Evolutionary conservation across 1,140 invertebrate species (phyloP), one percentile per base, ranked within the genome.

Genomic region (Geopemphigus sp.): DNA sequence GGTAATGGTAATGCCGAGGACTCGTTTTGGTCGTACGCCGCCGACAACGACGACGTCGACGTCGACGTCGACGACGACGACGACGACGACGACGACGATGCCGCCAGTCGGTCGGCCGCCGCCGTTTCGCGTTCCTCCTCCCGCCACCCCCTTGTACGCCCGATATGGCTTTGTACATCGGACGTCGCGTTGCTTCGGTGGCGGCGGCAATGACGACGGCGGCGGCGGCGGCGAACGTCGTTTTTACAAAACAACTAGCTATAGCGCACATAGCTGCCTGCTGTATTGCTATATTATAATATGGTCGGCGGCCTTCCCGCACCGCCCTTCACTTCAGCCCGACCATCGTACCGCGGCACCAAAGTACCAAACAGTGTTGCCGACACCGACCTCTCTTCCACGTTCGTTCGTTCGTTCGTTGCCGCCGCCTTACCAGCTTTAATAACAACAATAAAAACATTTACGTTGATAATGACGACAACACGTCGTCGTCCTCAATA

Each of bases 321-420:
- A 47, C 63, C 32, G 63, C 32, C 45, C 29, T 45, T 45, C 64
- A 39, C 32, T 39, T 39, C 32, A 8, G 32, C 32, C 32, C 32
- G 45, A n/a, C n/a, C n/a, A n/a, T n/a, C n/a, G n/a, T n/a, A n/a
- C n/a, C n/a, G n/a, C n/a, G 32, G 45, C 39, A 68, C 22, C 32
- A 47, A 68, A 68, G 32, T 64, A 64, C 61, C 61, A 24, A n/a
- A 68, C 66, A 68, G 66, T 68, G 66, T 68, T 68, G 66, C 66
- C 66, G 66, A 68, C 66, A 68, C 66, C 66, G 66, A 59, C 73
- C 81, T 80, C 83, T 81, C 74, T 74, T 64, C 78, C 29, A 19
- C 47, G 47, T 56, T 39, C 53, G 53, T 54, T 56, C 19, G 19
- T 56, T 80, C 57, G 47, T 14, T 68, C 74, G 22, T 78, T 45